Evolutionary conservation across 2,797 vertebrate genomes (phyloP).

Genomic region (Triplophysa bombifrons): DNA sequence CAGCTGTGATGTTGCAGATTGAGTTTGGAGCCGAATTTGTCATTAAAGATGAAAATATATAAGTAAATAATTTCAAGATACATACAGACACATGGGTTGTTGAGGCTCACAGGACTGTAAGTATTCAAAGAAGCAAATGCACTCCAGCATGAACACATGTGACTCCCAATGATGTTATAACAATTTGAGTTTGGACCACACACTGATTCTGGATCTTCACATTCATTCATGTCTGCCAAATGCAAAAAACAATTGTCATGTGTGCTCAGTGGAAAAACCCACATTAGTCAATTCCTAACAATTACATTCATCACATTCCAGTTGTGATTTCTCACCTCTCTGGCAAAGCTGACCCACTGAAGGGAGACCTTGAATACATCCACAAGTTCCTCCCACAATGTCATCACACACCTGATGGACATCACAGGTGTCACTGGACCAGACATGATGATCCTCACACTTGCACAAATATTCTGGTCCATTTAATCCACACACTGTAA

Average conservation of each 20-base stretch:
- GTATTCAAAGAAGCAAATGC: slow-evolving; percentile 15
- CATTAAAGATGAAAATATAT: too few relatives aligned
- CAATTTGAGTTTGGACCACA: slow-evolving; percentile 43
- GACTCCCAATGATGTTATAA: slow-evolving; percentile 27
- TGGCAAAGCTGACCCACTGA: slow-evolving; percentile 49
- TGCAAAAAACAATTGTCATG: too few relatives aligned
- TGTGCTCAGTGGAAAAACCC: neutral
- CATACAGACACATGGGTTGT: slow-evolving; percentile 31
- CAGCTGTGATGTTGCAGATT: slow-evolving; percentile 7
- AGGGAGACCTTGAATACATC: slow-evolving; percentile 61
- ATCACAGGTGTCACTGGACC: slow-evolving; percentile 37
- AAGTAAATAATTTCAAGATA: too few relatives aligned
- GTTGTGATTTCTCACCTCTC: slow-evolving; percentile 2
- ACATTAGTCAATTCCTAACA: neutral
- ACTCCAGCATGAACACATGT: slow-evolving; percentile 38
- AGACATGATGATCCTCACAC: slow-evolving; percentile 33
- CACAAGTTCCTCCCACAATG: slow-evolving; percentile 55
- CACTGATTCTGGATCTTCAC: slow-evolving; percentile 10
- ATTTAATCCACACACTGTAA: slow-evolving; percentile 44
- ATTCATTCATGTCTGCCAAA: slow-evolving; percentile 7
- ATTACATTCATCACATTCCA: neutral
- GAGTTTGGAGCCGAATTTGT: slow-evolving; percentile 15
- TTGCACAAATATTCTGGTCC: slow-evolving; percentile 21
- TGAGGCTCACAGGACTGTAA: neutral
- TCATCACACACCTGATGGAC: slow-evolving; percentile 57